These are phyloP conservation scores for Oedothorax gibbosus DNA, from an alignment of 1,140 invertebrate genomes.

Conservation along the genomic window DNA sequence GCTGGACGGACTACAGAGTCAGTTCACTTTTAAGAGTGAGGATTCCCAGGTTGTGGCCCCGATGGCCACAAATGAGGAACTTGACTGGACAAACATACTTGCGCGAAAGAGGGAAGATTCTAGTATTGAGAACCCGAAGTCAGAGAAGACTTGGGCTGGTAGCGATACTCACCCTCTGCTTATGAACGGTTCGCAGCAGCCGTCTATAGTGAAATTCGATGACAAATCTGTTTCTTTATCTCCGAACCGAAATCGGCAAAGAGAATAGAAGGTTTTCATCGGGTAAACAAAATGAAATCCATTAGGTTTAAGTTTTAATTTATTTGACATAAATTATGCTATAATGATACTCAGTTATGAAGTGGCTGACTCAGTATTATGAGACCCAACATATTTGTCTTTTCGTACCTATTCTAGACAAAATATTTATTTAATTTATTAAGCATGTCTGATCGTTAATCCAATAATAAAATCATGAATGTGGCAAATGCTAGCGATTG, in stretches of 20 bases:
- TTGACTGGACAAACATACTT: conserved; percentile 15
- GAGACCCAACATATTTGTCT: no score
- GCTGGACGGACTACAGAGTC: conserved; percentile 29
- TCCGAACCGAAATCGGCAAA: not conserved
- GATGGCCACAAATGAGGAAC: conserved; percentile 3
- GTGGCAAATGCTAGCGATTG: no score
- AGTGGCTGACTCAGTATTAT: no score
- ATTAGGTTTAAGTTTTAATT: no score
- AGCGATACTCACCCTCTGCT: conserved; percentile 43
- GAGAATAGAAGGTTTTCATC: not conserved
- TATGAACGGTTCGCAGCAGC: conserved; percentile 6
- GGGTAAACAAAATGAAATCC: not conserved
- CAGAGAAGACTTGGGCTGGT: conserved; percentile 16
- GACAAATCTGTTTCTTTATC: not conserved
- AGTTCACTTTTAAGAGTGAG: conserved; percentile 27
- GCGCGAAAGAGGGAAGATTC: conserved; percentile 26
- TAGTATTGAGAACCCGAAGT: conserved; percentile 10
- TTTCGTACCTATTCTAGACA: no score
- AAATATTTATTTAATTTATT: no score
- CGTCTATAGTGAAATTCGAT: conserved; percentile 47
- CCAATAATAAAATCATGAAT: no score
- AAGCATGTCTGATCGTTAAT: no score
- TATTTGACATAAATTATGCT: no score
- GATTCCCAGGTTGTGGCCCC: not conserved
- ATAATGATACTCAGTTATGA: no score